Base-by-base conservation (phyloP, 2,888 invertebrate genomes). In the Marasmarcha lunaedactyla region DNA sequence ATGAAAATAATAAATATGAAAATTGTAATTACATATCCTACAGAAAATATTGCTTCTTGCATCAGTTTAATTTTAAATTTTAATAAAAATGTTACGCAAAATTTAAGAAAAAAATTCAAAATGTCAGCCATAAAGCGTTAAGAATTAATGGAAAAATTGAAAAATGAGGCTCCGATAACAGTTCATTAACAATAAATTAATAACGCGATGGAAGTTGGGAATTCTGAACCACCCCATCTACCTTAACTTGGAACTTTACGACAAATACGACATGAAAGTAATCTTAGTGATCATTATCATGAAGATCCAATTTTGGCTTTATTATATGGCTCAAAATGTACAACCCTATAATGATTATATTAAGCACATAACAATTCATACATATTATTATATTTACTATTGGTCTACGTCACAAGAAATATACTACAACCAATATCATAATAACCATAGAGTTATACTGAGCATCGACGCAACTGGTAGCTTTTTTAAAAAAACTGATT, bases 111-210 rank as follows among this genome's bases (percentile, higher is more conserved):
- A 36, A 41, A 35, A 30, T n/a, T 41, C 5, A 41, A 38, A 11
- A n/a, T 41, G 14, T 42, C 39, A 20, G 37, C 42, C 9, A 9
- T 37, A 27, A 37, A 42, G 36, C 42, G 40, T n/a, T n/a, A n/a
- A n/a, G n/a, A n/a, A 11, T 26, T 42, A 9, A 15, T 25, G 20
- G 14, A 15, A 7, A 14, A 36, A n/a, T 14, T 42, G 14, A 41
- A 41, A 38, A 9, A 41, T 36, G 15, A 26, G 12, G 14, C 41
- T 15, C 35, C 42, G 20, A 12, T 39, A 9, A 14, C 20, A 7
- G 35, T 42, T 33, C 37, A 27, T 15, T 39, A 42, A 26, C 9
- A 12, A 9, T 30, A 39, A 30, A 10, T 14, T 11, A 15, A 42
- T 37, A n/a, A 6, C 10, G 10, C 9, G 11, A n/a, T 34, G 39